Conservation (phyloP, 2,888 invertebrate species). For the Micoletzkya japonica region DNA sequence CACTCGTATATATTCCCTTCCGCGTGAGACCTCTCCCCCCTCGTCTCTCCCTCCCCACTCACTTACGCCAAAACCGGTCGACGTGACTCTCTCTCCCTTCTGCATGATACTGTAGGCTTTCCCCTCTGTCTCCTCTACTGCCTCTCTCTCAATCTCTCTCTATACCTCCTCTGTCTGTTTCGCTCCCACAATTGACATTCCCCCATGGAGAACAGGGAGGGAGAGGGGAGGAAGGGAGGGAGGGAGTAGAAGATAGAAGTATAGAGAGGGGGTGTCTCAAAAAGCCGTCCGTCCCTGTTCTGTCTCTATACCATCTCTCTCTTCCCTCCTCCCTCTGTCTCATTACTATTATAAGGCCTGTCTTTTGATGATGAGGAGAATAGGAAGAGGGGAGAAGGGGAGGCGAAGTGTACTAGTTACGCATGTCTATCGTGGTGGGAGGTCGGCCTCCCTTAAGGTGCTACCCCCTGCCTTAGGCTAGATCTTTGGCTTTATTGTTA, state of each 20-base stretch:
- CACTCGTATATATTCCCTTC: too few species aligned
- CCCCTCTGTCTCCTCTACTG: too few species aligned
- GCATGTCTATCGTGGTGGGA: conserved; percentile 2
- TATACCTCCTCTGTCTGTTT: too few species aligned
- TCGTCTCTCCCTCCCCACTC: too few species aligned
- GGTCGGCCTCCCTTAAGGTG: conserved; percentile 29
- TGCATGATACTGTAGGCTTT: too few species aligned
- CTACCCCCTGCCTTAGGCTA: too few species aligned
- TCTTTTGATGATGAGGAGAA: conserved; percentile 17
- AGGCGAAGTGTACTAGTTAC: background rate
- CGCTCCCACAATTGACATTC: too few species aligned
- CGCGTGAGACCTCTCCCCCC: too few species aligned
- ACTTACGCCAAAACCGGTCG: too few species aligned
- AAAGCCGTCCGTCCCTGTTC: background rate
- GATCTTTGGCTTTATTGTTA: too few species aligned
- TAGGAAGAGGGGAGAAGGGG: background rate
- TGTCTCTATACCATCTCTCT: background rate
- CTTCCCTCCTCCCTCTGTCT: conserved; percentile 16
- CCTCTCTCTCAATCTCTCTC: too few species aligned
- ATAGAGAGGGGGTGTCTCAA: conserved; percentile 19
- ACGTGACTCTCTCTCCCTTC: too few species aligned
- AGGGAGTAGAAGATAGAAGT: conserved; percentile 9
- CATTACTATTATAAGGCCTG: background rate
- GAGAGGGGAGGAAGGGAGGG: conserved; percentile 19
- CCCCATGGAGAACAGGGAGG: conserved; percentile 14